Conservation (phyloP, 2,113 vertebrate genomes). For the Eurystomus gularis region DNA sequence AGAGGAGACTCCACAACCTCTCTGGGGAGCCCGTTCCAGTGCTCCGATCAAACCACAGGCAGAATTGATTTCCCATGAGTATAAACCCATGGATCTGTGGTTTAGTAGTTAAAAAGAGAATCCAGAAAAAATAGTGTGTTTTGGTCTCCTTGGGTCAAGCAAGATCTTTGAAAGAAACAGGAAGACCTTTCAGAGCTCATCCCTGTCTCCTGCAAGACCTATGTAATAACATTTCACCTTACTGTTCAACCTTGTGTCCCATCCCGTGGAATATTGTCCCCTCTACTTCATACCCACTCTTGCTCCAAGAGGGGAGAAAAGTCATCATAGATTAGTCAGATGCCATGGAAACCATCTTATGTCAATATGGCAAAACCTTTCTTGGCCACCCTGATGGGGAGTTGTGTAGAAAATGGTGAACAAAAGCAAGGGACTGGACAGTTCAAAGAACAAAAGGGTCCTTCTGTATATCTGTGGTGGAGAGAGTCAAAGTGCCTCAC, state of each 20-base stretch:
- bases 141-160: neutral
- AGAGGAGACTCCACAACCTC: too few species aligned
- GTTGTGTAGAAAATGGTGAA: neutral
- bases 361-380: neutral
- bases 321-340: neutral
- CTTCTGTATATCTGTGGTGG: neutral
- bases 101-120: neutral
- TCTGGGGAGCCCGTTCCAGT: too few species aligned
- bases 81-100: neutral
- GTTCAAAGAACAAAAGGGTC: neutral
- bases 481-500: neutral
- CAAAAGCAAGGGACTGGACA: neutral
- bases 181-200: neutral
- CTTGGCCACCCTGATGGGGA: neutral
- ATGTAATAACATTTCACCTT: neutral
- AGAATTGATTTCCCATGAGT: neutral
- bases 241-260: neutral
- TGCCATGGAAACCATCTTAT: neutral
- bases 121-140: neutral
- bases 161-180: neutral
- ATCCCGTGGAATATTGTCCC: neutral
- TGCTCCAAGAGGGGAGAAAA: neutral
- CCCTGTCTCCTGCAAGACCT: neutral
- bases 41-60: too few species aligned
- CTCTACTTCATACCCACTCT: accelerated